Conservation (phyloP, 1,140 invertebrate genomes). For the Conopomorpha cramerella region DNA sequence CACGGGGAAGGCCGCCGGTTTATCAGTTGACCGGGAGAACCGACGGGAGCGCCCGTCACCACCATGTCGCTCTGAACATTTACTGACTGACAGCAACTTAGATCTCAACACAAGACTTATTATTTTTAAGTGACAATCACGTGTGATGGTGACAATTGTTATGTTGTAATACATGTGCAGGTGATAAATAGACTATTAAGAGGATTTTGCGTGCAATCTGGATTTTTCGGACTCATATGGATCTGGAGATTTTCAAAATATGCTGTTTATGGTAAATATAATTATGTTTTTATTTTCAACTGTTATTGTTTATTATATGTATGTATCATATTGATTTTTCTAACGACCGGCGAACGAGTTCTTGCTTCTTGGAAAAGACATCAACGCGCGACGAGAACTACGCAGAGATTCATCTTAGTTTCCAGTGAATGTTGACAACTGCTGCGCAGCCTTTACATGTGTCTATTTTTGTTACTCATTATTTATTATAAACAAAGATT, state of each 20-base stretch:
- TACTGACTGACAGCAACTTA: constrained; percentile 44
- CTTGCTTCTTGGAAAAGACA: constrained; percentile 34
- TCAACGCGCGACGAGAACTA: constrained; percentile 50
- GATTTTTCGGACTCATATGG: constrained; percentile 20
- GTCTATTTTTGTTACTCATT: no score
- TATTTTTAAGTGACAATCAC: constrained; percentile 46
- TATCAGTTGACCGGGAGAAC: constrained; percentile 51
- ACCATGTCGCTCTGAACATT: constrained; percentile 7
- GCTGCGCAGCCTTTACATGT: no score
- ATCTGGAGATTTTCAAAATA: no score
- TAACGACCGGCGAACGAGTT: background rate
- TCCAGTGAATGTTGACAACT: background rate
- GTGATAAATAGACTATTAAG: constrained; percentile 18
- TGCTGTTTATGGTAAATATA: constrained; percentile 16
- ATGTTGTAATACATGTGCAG: constrained; percentile 33
- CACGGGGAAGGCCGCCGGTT: constrained; percentile 41
- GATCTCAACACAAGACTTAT: constrained; percentile 57
- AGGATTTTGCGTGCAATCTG: constrained; percentile 35
- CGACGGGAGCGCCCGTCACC: constrained; percentile 36
- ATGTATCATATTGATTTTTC: constrained; percentile 3
- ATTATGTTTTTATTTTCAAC: no score
- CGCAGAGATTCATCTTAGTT: no score
- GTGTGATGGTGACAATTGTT: constrained; percentile 39
- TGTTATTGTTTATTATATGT: no score
- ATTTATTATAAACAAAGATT: no score